A percentile compares a stretch with the other conserved stretches of the same genome.
Conservation (phyloP, 2,888 invertebrate genomes). For the Scaeva pyrastri region DNA sequence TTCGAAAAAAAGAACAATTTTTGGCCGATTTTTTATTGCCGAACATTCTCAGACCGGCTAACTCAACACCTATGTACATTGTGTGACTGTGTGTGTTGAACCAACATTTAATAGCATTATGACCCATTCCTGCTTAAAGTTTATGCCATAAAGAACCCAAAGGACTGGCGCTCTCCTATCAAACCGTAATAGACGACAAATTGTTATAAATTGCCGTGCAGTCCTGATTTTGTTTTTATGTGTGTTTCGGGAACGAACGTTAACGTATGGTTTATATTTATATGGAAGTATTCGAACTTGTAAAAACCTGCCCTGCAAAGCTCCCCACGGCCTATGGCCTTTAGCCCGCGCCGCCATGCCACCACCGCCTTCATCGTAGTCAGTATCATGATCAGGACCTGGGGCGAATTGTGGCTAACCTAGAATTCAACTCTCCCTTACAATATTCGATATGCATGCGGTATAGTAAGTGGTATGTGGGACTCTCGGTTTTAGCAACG, state of each 20-base stretch:
- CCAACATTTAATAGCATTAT: conserved; percentile 61
- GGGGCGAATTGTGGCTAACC: conserved; percentile 21
- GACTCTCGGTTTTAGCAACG: neutral
- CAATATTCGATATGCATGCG: neutral
- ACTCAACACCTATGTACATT: conserved; percentile 45
- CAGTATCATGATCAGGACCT: neutral
- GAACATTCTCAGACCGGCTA: conserved; percentile 29
- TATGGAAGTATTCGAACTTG: conserved; percentile 55
- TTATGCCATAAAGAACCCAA: conserved; percentile 18
- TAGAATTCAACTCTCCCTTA: conserved; percentile 23
- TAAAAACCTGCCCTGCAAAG: conserved; percentile 38
- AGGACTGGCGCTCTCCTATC: conserved; percentile 43
- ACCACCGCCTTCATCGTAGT: too few relatives aligned
- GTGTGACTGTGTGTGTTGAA: conserved; percentile 32
- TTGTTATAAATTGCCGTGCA: conserved; percentile 73
- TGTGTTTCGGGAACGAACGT: conserved; percentile 35
- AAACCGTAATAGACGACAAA: conserved; percentile 74
- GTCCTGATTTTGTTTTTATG: conserved; percentile 59
- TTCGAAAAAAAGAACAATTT: conserved; percentile 33
- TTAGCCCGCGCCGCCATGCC: too few relatives aligned
- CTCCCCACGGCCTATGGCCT: neutral
- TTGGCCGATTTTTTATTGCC: neutral
- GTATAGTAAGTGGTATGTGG: neutral
- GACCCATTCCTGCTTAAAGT: conserved; percentile 52
- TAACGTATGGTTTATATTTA: conserved; percentile 43